Evolutionary conservation across 1,140 invertebrate species (phyloP).

Genomic region (Sitobion miscanthi): DNA sequence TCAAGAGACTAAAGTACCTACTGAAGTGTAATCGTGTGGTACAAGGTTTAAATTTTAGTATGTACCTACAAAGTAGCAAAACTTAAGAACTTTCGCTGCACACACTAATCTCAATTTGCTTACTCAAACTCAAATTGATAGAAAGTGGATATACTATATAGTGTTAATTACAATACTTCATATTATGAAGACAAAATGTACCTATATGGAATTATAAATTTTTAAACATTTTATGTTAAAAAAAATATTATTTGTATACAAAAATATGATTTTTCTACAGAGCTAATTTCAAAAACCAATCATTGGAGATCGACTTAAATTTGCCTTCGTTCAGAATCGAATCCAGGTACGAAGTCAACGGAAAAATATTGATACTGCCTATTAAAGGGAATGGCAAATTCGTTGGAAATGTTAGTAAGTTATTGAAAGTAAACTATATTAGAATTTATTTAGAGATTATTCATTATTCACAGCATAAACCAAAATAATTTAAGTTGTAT

Average conservation of each 20-base stretch:
- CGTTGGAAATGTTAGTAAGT: conserved; percentile 59
- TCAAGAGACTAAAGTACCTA: no score
- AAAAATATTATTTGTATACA: not conserved
- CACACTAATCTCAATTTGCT: no score
- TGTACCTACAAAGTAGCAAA: no score
- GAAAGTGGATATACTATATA: no score
- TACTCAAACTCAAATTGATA: no score
- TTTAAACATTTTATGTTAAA: not conserved
- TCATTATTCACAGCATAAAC: not conserved
- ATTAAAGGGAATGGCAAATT: conserved; percentile 58
- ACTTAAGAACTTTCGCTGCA: no score
- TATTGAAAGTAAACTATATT: not conserved
- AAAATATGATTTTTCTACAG: conserved; percentile 47
- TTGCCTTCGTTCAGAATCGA: conserved; percentile 55
- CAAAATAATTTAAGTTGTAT: not conserved
- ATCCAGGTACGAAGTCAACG: conserved; percentile 57
- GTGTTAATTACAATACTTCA: no score
- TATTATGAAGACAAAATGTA: no score
- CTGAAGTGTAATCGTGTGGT: no score
- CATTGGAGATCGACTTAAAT: conserved; percentile 31
- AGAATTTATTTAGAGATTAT: not conserved
- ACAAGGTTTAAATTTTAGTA: no score
- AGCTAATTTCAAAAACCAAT: conserved; percentile 44
- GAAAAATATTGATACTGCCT: conserved; percentile 57
- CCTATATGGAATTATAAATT: no score